A percentile compares a stretch with the other conserved stretches of the same genome.
phyloP scores from a whole-genome alignment of 2,797 vertebrate species.

The Acanthurus tractus region DNA sequence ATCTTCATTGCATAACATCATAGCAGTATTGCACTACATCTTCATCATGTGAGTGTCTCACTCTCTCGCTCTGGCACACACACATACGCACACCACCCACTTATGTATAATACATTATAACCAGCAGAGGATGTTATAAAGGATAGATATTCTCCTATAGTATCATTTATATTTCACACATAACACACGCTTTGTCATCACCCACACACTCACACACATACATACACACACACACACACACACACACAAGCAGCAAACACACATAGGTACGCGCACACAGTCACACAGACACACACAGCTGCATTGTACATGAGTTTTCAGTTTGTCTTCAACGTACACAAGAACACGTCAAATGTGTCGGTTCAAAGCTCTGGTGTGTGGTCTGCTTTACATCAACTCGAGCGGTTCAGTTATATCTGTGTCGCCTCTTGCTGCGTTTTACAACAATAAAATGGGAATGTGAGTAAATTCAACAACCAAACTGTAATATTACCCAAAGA shows the following conservation, averaged over 20 bases:
- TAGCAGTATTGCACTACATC: constrained; percentile 81
- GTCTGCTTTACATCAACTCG: constrained; percentile 59
- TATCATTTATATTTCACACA: constrained; percentile 68
- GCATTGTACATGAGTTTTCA: constrained; percentile 69
- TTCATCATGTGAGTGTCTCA: constrained; percentile 66
- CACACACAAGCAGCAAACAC: constrained; percentile 50
- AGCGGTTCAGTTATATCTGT: constrained; percentile 49
- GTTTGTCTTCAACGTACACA: constrained; percentile 39
- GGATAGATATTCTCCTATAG: constrained; percentile 70
- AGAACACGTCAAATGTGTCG: constrained; percentile 47
- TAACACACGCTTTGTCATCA: constrained; percentile 35
- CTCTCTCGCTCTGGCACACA: constrained; percentile 64
- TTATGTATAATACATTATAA: constrained; percentile 71
- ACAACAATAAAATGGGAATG: constrained; percentile 74
- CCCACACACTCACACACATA: constrained; percentile 26
- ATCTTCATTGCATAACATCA: constrained; percentile 84
- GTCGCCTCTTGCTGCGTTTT: constrained; percentile 57
- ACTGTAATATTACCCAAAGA: constrained; percentile 72
- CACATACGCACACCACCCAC: constrained; percentile 52
- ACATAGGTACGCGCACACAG: constrained; percentile 42
- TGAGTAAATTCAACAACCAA: constrained; percentile 77
- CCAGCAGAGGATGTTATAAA: constrained; percentile 70
- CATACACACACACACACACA: constrained; percentile 30
- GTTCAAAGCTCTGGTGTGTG: constrained; percentile 67
- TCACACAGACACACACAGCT: constrained; percentile 70